Evolutionary conservation across 1,140 invertebrate genomes (phyloP), one percentile per base, ranked within the genome.

Genomic region (Drosophila willistoni): DNA sequence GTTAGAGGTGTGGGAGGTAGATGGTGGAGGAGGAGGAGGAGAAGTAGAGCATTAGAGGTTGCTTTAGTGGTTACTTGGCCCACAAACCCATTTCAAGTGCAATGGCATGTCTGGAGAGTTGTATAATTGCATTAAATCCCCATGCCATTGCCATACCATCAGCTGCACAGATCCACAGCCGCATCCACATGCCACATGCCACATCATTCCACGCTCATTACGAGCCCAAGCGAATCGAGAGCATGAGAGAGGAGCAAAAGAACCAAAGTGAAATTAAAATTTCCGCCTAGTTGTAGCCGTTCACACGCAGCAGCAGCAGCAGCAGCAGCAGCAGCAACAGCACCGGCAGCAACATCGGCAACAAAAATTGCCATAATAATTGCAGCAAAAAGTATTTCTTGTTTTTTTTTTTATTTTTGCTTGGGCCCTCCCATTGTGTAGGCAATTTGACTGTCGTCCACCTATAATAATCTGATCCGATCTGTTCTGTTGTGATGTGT

Each of bases 221-320:
- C 73, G 17, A 67, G 54, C 61, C 19, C 34, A 76, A 60, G 69
- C 74, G 64, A 79, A 70, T 73, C 61, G 73, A 29, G 66, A 75
- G 75, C 82, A 78, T 68, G 82, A 75, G 68, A 69, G 9, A 44
- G 17, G 10, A 14, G 42, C 13, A 7, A 10, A 22, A 22, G 44
- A 51, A 12, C 44, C 44, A 51, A 57, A 79, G 65, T 67, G 68
- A 82, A 86, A 86, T 86, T 86, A 82, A 82, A 86, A 81, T 86
- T 86, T 86, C 82, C 71, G 81, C 71, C 78, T 81, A 51, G 44
- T 51, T 51, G 44, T 51, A 33, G 39, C 36, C 39, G 17, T 34
- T 71, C 70, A 68, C 81, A 62, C 63, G 67, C 61, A 63, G 66
- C 66, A 22, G 13, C 25, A 33, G 13, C 63, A 54, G 13, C 54